Percentiles rank a stretch among this genome's conserved stretches.
Evolutionary conservation across 1,140 invertebrate species (phyloP).

Genomic region (Drosophila leontia): DNA sequence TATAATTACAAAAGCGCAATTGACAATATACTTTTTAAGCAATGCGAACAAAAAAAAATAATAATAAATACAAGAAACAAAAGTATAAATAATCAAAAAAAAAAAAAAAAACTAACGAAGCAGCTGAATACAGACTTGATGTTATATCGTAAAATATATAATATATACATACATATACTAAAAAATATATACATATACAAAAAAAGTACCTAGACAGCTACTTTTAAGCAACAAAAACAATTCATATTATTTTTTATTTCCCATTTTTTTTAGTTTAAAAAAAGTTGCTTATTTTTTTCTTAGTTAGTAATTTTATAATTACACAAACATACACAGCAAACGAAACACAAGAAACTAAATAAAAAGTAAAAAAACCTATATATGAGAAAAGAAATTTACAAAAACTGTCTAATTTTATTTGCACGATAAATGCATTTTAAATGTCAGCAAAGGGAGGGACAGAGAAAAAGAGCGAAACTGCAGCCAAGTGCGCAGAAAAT

Average conservation of each 20-base stretch:
- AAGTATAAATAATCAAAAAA: constrained; percentile 8
- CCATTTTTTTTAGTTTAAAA: neutral
- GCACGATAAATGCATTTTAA: constrained; percentile 36
- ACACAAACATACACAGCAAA: constrained; percentile 40
- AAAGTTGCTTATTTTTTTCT: constrained; percentile 2
- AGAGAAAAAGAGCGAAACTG: constrained; percentile 20
- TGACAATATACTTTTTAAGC: constrained; percentile 46
- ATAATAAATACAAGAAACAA: neutral
- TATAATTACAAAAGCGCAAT: constrained; percentile 37
- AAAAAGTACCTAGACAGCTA: constrained; percentile 34
- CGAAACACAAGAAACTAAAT: constrained; percentile 19
- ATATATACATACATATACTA: constrained; percentile 21
- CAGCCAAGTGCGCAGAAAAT: constrained; percentile 78
- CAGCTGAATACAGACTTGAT: constrained; percentile 51
- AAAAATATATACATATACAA: constrained; percentile 20
- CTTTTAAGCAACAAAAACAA: constrained; percentile 39
- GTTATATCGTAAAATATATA: constrained; percentile 35
- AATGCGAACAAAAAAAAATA: constrained; percentile 31
- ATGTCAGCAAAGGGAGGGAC: constrained; percentile 15
- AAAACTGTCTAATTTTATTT: constrained; percentile 40
- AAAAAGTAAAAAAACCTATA: constrained; percentile 26
- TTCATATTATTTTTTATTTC: constrained; percentile 7
- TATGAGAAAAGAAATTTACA: constrained; percentile 11
- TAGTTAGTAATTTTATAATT: constrained; percentile 47
- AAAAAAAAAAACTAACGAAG: constrained; percentile 23